Conservation (phyloP, 1,140 invertebrate species). For the Scaptodrosophila lebanonensis region DNA sequence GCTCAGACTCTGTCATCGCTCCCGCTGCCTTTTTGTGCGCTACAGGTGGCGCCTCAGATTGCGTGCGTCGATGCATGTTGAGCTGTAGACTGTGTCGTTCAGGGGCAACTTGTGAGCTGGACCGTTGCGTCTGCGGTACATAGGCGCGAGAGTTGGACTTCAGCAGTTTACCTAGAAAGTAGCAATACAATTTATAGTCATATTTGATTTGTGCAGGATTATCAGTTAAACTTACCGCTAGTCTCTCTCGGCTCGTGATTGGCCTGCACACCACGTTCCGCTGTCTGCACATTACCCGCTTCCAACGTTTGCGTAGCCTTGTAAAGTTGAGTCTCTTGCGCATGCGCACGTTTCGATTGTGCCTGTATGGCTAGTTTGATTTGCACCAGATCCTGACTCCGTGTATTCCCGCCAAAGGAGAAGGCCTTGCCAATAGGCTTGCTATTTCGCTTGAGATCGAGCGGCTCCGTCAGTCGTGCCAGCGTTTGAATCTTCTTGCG, state of each 20-base stretch:
- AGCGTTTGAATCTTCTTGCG: conserved; percentile 81
- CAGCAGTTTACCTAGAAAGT: conserved; percentile 36
- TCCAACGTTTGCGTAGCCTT: conserved; percentile 69
- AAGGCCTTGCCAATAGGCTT: conserved; percentile 64
- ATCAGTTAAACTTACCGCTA: conserved; percentile 35
- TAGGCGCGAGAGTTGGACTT: conserved; percentile 67
- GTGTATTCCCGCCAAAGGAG: conserved; percentile 66
- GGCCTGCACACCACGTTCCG: conserved; percentile 65
- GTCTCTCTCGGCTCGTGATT: conserved; percentile 61
- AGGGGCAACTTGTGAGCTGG: conserved; percentile 47
- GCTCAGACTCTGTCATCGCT: not conserved
- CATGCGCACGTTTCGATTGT: conserved; percentile 73
- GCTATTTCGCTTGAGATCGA: conserved; percentile 61
- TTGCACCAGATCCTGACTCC: conserved; percentile 79
- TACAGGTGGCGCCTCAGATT: conserved; percentile 63
- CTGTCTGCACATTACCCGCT: conserved; percentile 52
- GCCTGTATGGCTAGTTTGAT: conserved; percentile 81
- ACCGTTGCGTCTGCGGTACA: conserved; percentile 55
- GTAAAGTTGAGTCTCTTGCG: conserved; percentile 62
- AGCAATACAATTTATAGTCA: not conserved
- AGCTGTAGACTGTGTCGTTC: conserved; percentile 47
- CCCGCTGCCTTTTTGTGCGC: conserved; percentile 26
- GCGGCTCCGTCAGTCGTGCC: conserved; percentile 78
- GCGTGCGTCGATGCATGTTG: conserved; percentile 60
- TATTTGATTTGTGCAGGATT: not conserved